These are phyloP conservation scores for Electrona antarctica DNA, from an alignment of 2,113 vertebrate genomes.

Conservation along the genomic window DNA sequence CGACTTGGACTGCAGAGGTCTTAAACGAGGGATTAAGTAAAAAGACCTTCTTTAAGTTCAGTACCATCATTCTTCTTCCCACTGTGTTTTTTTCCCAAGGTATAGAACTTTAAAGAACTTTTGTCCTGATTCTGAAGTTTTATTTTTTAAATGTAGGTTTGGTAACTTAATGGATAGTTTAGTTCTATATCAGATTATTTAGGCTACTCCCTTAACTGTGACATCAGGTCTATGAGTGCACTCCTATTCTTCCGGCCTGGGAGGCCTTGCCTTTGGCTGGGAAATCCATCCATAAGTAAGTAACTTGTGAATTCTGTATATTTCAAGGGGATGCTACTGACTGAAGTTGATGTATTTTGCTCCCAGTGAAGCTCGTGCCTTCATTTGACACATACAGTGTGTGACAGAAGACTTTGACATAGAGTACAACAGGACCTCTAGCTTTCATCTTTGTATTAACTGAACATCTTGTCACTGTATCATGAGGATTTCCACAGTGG, in stretches of 20 bases:
- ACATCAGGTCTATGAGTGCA: slow-evolving; percentile 92
- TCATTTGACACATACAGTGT: background rate
- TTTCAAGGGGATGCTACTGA: background rate
- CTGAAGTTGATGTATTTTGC: background rate
- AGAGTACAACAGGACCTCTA: too few relatives aligned
- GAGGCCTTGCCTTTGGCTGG: slow-evolving; percentile 94
- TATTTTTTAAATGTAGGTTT: too few relatives aligned
- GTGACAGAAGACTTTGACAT: background rate
- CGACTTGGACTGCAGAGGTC: background rate
- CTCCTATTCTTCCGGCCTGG: slow-evolving; percentile 93
- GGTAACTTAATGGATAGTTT: too few relatives aligned
- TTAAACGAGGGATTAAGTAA: too few relatives aligned
- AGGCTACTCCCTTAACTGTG: slow-evolving; percentile 56
- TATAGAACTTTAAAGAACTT: too few relatives aligned
- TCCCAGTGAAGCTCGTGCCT: background rate
- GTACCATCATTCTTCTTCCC: background rate
- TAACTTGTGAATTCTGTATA: slow-evolving; percentile 12
- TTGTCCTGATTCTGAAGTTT: too few relatives aligned
- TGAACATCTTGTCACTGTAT: background rate
- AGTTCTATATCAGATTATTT: background rate
- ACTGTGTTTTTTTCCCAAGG: background rate
- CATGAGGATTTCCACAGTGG: background rate
- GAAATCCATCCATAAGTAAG: slow-evolving; percentile 96
- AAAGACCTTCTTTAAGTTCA: background rate
- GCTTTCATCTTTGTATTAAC: background rate